Conservation (phyloP, 2,113 vertebrate genomes). For the Nansenia antarctica region DNA sequence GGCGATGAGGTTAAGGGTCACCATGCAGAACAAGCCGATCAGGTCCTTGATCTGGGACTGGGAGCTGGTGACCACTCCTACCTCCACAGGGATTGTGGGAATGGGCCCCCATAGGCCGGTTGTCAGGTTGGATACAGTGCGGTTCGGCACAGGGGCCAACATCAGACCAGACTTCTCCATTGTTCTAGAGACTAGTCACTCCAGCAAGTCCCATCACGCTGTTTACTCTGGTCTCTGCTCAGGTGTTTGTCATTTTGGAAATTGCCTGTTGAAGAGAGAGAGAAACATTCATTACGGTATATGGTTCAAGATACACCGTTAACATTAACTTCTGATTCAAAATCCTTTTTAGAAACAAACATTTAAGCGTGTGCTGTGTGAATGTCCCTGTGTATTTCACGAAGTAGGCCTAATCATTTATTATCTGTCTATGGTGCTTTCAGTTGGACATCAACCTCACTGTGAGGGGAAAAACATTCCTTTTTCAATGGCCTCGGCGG, state of each 20-base stretch:
- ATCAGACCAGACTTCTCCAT: conserved; percentile 57
- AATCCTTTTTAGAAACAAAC: too few species aligned
- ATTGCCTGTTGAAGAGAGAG: conserved; percentile 26
- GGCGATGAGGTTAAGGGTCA: conserved; percentile 82
- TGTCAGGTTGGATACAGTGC: conserved; percentile 55
- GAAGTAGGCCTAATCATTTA: too few species aligned
- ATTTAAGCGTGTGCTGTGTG: too few species aligned
- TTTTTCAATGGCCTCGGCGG: too few species aligned
- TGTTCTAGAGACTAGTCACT: conserved; percentile 41
- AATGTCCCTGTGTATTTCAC: too few species aligned
- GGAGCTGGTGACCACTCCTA: conserved; percentile 68
- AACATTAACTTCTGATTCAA: too few species aligned
- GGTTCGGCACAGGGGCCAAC: conserved; percentile 52
- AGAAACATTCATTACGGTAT: too few species aligned
- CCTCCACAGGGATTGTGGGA: conserved; percentile 69
- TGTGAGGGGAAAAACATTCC: too few species aligned
- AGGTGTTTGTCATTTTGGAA: conserved; percentile 33
- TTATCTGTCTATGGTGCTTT: too few species aligned
- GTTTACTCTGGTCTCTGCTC: conserved; percentile 20
- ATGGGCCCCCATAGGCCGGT: conserved; percentile 56
- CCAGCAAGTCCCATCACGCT: conserved; percentile 40
- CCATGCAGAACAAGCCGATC: conserved; percentile 82
- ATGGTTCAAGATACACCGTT: too few species aligned
- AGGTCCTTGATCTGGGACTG: conserved; percentile 78
- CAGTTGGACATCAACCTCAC: too few species aligned